Percentiles rank a stretch among this genome's conserved stretches.
Evolutionary conservation across 1,140 invertebrate species (phyloP).

Genomic region (Liolophura sinensis): DNA sequence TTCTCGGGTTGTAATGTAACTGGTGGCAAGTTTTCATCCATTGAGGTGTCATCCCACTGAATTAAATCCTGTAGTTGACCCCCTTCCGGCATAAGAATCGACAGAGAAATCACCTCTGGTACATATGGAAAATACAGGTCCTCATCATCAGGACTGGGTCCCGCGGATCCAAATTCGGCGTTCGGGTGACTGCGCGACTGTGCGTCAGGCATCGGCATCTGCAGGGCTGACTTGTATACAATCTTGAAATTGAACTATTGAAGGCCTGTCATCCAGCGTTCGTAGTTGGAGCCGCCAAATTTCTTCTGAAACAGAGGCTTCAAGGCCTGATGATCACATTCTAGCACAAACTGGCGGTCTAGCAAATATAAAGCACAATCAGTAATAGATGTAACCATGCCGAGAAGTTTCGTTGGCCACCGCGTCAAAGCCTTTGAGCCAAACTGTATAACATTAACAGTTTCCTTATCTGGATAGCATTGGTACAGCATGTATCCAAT

Average conservation of each 20-base stretch:
- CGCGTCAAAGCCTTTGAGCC: slow-evolving; percentile 11
- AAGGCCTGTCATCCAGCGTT: slow-evolving; percentile 15
- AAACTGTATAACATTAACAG: slow-evolving; percentile 8
- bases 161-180: background rate
- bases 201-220: slow-evolving; percentile 19
- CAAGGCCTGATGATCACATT: too few species aligned
- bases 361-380: slow-evolving; percentile 14
- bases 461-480: background rate
- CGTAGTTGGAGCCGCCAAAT: slow-evolving; percentile 16
- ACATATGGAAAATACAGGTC: slow-evolving; percentile 15
- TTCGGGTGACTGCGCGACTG: slow-evolving; percentile 8
- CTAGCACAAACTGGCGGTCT: slow-evolving; percentile 8
- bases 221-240: slow-evolving; percentile 7
- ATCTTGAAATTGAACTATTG: slow-evolving; percentile 17
- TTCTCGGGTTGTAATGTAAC: slow-evolving; percentile 11
- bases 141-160: slow-evolving; percentile 15
- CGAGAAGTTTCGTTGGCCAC: slow-evolving; percentile 14
- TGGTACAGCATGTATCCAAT: slow-evolving; percentile 16
- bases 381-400: slow-evolving; percentile 6
- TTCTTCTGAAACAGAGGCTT: slow-evolving; percentile 15
- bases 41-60: background rate
- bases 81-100: background rate
- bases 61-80: too few species aligned
- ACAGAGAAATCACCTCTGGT: background rate
- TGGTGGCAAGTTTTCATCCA: background rate